These are phyloP conservation scores for Limonius californicus DNA, from an alignment of 1,140 invertebrate genomes.

Conservation along the genomic window DNA sequence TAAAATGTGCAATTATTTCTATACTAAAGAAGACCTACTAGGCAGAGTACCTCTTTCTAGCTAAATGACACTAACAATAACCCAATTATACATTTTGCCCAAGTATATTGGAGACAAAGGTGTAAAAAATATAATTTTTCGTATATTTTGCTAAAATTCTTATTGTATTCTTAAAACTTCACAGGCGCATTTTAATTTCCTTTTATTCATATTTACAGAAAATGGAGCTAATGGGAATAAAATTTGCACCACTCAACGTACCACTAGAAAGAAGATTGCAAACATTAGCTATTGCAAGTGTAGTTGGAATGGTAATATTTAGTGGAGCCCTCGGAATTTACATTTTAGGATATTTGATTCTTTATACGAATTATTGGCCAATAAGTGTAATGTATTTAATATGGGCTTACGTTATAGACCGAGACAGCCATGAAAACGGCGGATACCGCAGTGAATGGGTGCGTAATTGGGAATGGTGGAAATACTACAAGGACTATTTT, in stretches of 20 bases:
- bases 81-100: too few species aligned
- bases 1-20: too few species aligned
- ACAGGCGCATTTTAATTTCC: too few species aligned
- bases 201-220: too few species aligned
- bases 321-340: neutral
- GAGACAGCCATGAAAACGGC: slow-evolving; percentile 9
- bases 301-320: slow-evolving; percentile 50
- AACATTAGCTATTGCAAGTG: too few species aligned
- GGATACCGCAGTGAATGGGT: slow-evolving; percentile 51
- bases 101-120: too few species aligned
- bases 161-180: too few species aligned
- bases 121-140: too few species aligned
- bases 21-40: too few species aligned
- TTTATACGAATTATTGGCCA: neutral
- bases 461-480: slow-evolving; percentile 60
- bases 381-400: neutral
- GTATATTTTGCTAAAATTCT: too few species aligned
- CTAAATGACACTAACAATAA: too few species aligned
- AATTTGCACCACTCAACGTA: slow-evolving; percentile 76
- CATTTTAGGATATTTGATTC: neutral
- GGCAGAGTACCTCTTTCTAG: too few species aligned
- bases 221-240: slow-evolving; percentile 44
- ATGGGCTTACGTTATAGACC: slow-evolving; percentile 20
- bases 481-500: slow-evolving; percentile 75
- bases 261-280: slow-evolving; percentile 73